These are phyloP conservation scores for Vanessa tameamea DNA, from an alignment of 1,140 invertebrate genomes.

Conservation along the genomic window DNA sequence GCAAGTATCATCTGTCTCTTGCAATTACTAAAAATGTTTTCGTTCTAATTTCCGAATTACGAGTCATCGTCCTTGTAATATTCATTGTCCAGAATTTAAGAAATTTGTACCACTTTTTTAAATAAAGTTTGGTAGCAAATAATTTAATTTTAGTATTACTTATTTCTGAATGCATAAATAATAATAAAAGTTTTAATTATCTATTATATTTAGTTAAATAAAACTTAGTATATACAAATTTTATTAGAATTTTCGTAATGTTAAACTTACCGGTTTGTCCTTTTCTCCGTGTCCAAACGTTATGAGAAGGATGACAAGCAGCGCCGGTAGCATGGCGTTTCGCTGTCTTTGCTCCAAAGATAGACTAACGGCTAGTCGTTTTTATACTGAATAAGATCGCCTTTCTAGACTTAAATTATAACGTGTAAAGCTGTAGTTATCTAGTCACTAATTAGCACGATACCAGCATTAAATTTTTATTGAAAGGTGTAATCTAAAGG, in stretches of 20 bases:
- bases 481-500: conserved; percentile 56
- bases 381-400: conserved; percentile 27
- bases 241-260: background rate
- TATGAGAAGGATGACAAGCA: conserved; percentile 47
- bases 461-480: conserved; percentile 37
- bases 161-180: too few relatives aligned
- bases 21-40: conserved; percentile 13
- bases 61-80: background rate
- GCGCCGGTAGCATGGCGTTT: conserved; percentile 57
- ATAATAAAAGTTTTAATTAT: too few relatives aligned
- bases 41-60: background rate
- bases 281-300: conserved; percentile 49
- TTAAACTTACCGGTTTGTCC: conserved; percentile 63
- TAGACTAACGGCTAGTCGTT: background rate
- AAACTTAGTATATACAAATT: too few relatives aligned
- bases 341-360: conserved; percentile 11
- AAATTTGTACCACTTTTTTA: too few relatives aligned
- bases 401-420: conserved; percentile 1
- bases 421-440: conserved; percentile 13
- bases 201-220: too few relatives aligned
- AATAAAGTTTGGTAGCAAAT: too few relatives aligned
- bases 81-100: too few relatives aligned
- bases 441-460: conserved; percentile 48
- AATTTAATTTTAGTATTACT: too few relatives aligned
- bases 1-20: conserved; percentile 15